phyloP scores from a whole-genome alignment of 1,140 invertebrate species.

The Lepidostoma basale region DNA sequence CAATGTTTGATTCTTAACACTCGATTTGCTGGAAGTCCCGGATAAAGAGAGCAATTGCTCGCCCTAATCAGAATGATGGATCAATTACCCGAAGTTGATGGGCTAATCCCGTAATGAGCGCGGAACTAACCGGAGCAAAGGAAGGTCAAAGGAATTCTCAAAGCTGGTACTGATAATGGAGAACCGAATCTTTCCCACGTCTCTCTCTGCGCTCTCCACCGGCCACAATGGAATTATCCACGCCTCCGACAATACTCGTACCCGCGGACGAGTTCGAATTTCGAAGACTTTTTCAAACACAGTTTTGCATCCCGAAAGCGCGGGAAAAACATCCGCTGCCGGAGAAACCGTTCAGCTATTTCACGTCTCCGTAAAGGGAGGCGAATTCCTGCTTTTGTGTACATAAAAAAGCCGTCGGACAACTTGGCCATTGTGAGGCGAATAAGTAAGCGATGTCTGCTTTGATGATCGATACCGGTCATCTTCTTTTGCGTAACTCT shows the following conservation, averaged over 20 bases:
- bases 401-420: not conserved
- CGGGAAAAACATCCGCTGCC: constrained; percentile 9
- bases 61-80: not conserved
- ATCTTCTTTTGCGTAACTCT: too few relatives aligned
- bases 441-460: not conserved
- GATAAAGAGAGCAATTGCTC: too few relatives aligned
- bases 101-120: constrained; percentile 1
- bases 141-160: not conserved
- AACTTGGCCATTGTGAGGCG: not conserved
- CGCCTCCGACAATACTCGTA: constrained; percentile 28
- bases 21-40: too few relatives aligned
- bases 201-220: constrained; percentile 11
- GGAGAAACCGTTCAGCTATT: constrained; percentile 9
- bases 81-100: constrained; percentile 1
- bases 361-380: constrained; percentile 4
- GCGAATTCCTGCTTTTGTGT: constrained; percentile 1
- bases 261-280: constrained; percentile 28
- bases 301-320: constrained; percentile 40
- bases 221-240: constrained; percentile 42
- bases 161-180: not conserved
- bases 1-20: too few relatives aligned
- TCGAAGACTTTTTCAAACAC: constrained; percentile 22
- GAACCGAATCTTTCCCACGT: constrained; percentile 38
- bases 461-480: not conserved
- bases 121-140: constrained; percentile 2